phyloP scores from a whole-genome alignment of 64 coral and sea anemone species.

The Porites lutea region DNA sequence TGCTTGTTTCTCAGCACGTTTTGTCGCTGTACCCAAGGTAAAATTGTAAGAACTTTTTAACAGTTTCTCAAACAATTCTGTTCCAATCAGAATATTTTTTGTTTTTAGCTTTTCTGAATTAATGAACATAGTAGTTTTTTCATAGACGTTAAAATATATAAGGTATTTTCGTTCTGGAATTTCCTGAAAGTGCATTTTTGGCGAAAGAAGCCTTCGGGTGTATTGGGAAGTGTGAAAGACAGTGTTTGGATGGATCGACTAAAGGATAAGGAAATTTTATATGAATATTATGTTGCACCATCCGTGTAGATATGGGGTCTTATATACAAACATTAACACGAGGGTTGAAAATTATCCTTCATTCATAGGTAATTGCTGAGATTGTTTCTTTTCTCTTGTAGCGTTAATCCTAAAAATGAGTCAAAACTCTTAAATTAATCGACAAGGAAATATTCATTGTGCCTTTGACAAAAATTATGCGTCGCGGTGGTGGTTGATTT shows the following conservation, averaged over 20 bases:
- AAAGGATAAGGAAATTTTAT: too few relatives aligned
- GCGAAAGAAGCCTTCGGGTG: too few relatives aligned
- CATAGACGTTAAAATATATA: not conserved
- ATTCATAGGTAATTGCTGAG: slow-evolving; percentile 1
- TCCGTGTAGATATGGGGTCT: not conserved
- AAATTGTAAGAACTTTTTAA: not conserved
- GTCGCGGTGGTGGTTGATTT: not conserved
- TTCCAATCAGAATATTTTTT: not conserved
- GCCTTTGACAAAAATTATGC: not conserved
- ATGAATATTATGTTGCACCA: not conserved
- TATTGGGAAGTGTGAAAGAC: too few relatives aligned
- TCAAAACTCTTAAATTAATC: too few relatives aligned
- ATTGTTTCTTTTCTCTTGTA: not conserved
- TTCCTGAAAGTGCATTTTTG: too few relatives aligned
- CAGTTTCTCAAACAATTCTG: not conserved
- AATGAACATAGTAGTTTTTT: not conserved
- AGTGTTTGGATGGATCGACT: too few relatives aligned
- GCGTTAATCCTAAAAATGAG: not conserved
- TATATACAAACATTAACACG: slow-evolving; percentile 25
- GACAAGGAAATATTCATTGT: not conserved
- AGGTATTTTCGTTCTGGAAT: too few relatives aligned
- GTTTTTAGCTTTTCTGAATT: not conserved
- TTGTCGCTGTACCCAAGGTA: not conserved
- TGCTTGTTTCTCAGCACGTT: not conserved
- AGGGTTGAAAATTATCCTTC: not conserved